Base-by-base conservation (phyloP, 2,113 vertebrate species). In the Aphyosemion australe region DNA sequence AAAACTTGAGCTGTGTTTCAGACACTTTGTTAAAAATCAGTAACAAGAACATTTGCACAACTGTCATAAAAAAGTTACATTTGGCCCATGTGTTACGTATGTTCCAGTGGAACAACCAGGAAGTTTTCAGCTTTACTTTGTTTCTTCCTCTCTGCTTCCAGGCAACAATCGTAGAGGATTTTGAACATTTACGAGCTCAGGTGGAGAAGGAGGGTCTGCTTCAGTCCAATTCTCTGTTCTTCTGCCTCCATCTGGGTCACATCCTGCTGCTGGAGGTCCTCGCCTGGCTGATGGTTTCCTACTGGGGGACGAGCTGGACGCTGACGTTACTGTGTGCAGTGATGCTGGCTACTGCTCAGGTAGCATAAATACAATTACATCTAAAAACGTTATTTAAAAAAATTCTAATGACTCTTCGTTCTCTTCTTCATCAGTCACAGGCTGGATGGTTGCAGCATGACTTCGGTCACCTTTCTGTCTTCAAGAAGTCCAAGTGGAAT, bases 391-490 rank as follows among this genome's bases (percentile, higher is more conserved):
- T 8, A 10, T 37, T 10, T 32, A 26, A 5, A 41, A 49, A 20
- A 19, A 62, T 46, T 8, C 3, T 32, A 46, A 49, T 58, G 3
- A 3, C 61, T 6, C 10, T 37, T 42, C 31, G 1, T 45, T 6
- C 7, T 51, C 8, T 57, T 55, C 7, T 32, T 47, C 61, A 71
- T 0, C 70, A 99, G 97, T 77, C 91, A 1, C 97, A 99, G 76
- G 94, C 95, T 19, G 96, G 96, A 13, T 99, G 97, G 97, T 87
- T 99, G 75, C 97, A 99, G 63, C 97, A 99, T 0, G 97, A 99
- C 65, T 98, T 97, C 31, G 97, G 96, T 76, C 97, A 99, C 78
- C 91, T 98, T 49, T 99, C 97, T 9, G 96, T 98, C 65, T 97
- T 96, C 76, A 94, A 92, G 86, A 95, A 89, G 57, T 94, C 97